Percentiles rank a stretch among this genome's conserved stretches.
Conservation (phyloP, 2,113 vertebrate species). For the Macquaria ambigua region DNA sequence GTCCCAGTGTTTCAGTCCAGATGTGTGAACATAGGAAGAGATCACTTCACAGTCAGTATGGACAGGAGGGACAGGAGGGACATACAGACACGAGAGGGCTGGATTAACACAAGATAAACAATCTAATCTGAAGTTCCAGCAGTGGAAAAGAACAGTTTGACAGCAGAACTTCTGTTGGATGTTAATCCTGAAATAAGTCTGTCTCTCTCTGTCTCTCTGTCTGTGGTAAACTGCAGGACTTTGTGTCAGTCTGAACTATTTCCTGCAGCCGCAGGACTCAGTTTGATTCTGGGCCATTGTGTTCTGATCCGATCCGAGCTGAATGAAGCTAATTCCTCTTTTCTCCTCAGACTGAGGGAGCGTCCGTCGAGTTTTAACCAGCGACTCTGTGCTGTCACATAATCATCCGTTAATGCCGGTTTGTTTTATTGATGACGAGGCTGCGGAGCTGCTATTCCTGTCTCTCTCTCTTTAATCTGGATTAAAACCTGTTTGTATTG, state of each 20-base stretch:
- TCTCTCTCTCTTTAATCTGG: conserved; percentile 57
- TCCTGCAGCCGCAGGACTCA: conserved; percentile 10
- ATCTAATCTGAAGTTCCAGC: too few relatives aligned
- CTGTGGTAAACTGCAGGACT: background rate
- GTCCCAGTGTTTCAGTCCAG: too few relatives aligned
- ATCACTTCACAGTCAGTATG: too few relatives aligned
- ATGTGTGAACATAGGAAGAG: too few relatives aligned
- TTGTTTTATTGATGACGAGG: conserved; percentile 8
- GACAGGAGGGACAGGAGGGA: too few relatives aligned
- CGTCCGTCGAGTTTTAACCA: background rate
- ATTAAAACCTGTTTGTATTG: conserved; percentile 50
- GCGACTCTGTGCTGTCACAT: conserved; percentile 3
- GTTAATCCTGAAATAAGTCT: too few relatives aligned
- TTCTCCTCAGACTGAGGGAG: conserved; percentile 29
- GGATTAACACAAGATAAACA: too few relatives aligned
- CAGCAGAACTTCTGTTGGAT: background rate
- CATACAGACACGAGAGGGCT: too few relatives aligned
- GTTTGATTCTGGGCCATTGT: conserved; percentile 9
- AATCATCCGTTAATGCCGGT: conserved; percentile 1
- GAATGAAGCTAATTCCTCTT: conserved; percentile 57
- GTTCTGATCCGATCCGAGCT: conserved; percentile 33
- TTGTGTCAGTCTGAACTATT: conserved; percentile 1
- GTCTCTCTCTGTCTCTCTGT: background rate
- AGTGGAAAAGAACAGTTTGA: too few relatives aligned
- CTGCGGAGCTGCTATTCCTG: conserved; percentile 43